phyloP scores from a whole-genome alignment of 2,113 vertebrate species.

The Cyprichromis sp. region DNA sequence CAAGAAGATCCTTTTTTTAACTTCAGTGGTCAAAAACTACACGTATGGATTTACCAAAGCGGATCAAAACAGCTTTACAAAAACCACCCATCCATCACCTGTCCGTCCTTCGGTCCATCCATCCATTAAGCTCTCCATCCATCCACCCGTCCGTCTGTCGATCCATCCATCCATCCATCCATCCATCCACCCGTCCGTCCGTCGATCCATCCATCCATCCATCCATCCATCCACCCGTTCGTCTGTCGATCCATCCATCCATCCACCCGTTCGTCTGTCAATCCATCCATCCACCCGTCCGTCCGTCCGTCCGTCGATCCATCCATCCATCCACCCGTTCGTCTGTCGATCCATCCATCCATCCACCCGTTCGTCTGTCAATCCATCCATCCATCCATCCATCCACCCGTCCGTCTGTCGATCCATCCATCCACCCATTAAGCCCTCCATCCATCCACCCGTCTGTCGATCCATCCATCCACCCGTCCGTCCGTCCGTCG shows the following conservation, averaged over 20 bases:
- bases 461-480: rapidly evolving
- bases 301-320: rapidly evolving
- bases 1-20: no score
- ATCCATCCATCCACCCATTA: rapidly evolving
- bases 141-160: rapidly evolving
- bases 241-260: rapidly evolving
- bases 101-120: rapidly evolving
- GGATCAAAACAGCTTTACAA: no score
- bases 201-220: rapidly evolving
- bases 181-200: rapidly evolving
- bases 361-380: rapidly evolving
- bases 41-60: no score
- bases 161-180: rapidly evolving
- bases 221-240: no score
- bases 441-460: rapidly evolving
- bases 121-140: rapidly evolving
- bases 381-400: rapidly evolving
- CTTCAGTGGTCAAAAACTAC: no score
- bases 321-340: rapidly evolving
- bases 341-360: rapidly evolving
- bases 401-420: rapidly evolving
- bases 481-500: rapidly evolving
- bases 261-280: rapidly evolving
- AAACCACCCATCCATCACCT: rapidly evolving
- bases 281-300: rapidly evolving